Base-by-base conservation (phyloP, 2,113 vertebrate species). In the Holacanthus passer region DNA sequence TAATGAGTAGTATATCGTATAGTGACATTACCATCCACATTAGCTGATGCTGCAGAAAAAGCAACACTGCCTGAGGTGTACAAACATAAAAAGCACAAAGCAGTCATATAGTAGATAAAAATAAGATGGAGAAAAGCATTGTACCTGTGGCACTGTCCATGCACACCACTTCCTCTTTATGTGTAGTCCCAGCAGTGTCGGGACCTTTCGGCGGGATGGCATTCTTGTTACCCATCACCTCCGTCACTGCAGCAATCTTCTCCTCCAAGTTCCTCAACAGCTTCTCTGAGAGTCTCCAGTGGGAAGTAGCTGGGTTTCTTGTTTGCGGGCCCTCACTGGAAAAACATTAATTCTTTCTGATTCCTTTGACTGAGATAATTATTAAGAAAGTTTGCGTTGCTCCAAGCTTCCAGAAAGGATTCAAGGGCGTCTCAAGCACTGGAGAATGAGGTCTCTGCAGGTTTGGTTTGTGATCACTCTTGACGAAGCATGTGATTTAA, bases 221-320 rank as follows among this genome's bases (percentile, higher is more conserved):
- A 55, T 74, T 92, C 79, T 93, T 90, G 78, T 93, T 91, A 0
- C 91, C 89, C 93, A 92, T 90, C 65, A 29, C 76, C 27, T 84
- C 84, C 0, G 73, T 69, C 52, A 13, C 64, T 11, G 77, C 74
- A 29, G 45, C 53, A 5, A 35, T 73, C 64, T 50, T 86, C 37
- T 75, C 56, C 39, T 75, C 75, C 35, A 66, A 56, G 24, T 31
- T 53, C 9, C 55, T 60, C 27, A 53, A 82, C 59, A 12, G 64
- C n/a, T 79, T 56, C 71, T 55, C 48, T 45, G 60, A 74, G 64
- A 64, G n/a, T 77, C 76, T 74, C 56, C 55, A 56, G 45, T 31
- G 65, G 81, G 55, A 45, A 1, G 62, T 64, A 43, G 48, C 68
- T 60, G 41, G 20, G 12, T 70, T 60, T 76, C 24, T 70, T 50